These are phyloP conservation scores for Scolopax rusticola DNA, from an alignment of 2,797 vertebrate species.

Conservation along the genomic window DNA sequence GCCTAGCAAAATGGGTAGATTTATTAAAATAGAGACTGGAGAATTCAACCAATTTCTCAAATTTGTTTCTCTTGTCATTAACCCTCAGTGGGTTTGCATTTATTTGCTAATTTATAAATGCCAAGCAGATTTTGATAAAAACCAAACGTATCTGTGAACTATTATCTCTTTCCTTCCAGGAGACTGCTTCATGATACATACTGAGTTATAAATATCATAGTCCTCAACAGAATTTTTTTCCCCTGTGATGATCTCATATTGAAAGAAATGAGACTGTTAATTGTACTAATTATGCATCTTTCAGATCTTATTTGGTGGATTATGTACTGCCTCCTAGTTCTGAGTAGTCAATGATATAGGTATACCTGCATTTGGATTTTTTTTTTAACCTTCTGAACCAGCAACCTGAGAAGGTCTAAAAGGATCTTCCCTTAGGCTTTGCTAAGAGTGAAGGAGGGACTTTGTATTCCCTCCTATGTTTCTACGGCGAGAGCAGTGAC, in stretches of 20 bases:
- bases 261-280: slow-evolving; percentile 17
- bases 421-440: background rate
- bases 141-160: background rate
- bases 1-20: background rate
- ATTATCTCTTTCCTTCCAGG: background rate
- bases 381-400: background rate
- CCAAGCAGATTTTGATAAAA: slow-evolving; percentile 24
- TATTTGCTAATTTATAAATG: background rate
- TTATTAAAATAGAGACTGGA: slow-evolving; percentile 25
- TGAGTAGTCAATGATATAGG: background rate
- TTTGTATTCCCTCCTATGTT: background rate
- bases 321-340: background rate
- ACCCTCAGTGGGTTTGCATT: slow-evolving; percentile 7
- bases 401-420: background rate
- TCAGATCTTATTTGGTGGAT: background rate
- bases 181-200: background rate
- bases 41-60: slow-evolving; percentile 4
- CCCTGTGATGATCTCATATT: background rate
- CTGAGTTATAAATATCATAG: background rate
- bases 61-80: background rate
- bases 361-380: background rate
- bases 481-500: background rate
- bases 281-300: slow-evolving; percentile 1
- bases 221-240: background rate
- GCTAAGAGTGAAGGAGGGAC: background rate